These are phyloP conservation scores for Proales similis DNA, from an alignment of 1,140 invertebrate genomes.

Conservation along the genomic window DNA sequence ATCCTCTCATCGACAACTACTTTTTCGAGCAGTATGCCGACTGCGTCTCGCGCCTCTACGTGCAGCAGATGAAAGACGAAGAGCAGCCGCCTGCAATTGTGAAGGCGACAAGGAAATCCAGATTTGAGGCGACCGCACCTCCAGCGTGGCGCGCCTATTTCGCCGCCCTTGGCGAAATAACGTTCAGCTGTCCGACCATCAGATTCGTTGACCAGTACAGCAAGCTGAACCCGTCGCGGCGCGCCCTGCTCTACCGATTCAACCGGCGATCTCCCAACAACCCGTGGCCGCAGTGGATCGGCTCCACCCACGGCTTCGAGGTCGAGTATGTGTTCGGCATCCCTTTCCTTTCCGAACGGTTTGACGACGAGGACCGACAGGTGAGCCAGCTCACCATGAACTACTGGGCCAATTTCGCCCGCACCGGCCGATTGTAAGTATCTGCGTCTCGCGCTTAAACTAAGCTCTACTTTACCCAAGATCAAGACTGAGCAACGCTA, in stretches of 20 bases:
- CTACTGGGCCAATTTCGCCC: background rate
- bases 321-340: background rate
- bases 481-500: no score
- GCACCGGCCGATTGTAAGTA: background rate
- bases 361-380: background rate
- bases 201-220: slow-evolving; percentile 81
- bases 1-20: no score
- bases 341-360: background rate
- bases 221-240: background rate
- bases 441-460: no score
- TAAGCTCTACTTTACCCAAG: no score
- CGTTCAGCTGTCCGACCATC: slow-evolving; percentile 70
- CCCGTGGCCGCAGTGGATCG: slow-evolving; percentile 55
- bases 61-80: no score
- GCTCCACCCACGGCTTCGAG: background rate
- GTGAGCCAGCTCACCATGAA: background rate
- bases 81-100: no score
- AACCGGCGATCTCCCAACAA: slow-evolving; percentile 55
- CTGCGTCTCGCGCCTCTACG: no score
- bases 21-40: no score
- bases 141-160: no score
- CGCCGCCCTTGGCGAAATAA: no score
- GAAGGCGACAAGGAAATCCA: no score
- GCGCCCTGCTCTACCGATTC: slow-evolving; percentile 22
- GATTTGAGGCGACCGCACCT: no score